phyloP scores from a whole-genome alignment of 1,140 invertebrate species.

The Drosophila triauraria region DNA sequence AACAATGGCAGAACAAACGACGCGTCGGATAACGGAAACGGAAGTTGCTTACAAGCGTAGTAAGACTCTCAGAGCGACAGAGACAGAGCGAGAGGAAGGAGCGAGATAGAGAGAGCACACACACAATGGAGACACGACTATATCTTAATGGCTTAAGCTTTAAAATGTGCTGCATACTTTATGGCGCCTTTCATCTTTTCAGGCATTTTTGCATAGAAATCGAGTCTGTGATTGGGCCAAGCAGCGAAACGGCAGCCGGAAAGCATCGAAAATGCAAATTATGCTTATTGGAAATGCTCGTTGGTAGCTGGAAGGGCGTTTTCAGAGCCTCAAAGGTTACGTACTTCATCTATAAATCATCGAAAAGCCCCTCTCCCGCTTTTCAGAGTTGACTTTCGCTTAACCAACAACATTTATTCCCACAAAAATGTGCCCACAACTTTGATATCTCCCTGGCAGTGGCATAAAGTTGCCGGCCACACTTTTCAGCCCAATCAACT shows the following conservation, averaged over 20 bases:
- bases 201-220: conserved; percentile 33
- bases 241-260: conserved; percentile 11
- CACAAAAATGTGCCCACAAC: conserved; percentile 29
- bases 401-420: conserved; percentile 6
- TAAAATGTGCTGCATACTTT: conserved; percentile 62
- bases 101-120: background rate
- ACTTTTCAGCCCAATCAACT: conserved; percentile 47
- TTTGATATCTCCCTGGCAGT: conserved; percentile 40
- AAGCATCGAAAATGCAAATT: conserved; percentile 44
- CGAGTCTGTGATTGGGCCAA: background rate
- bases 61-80: conserved; percentile 26
- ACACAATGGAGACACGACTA: conserved; percentile 13
- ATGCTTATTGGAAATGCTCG: conserved; percentile 37
- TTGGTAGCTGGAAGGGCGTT: background rate
- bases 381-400: conserved; percentile 21
- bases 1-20: conserved; percentile 71
- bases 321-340: conserved; percentile 7
- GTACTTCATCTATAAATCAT: conserved; percentile 29
- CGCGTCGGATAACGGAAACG: conserved; percentile 77
- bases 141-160: conserved; percentile 64
- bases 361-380: background rate
- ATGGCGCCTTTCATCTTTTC: conserved; percentile 43
- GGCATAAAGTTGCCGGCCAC: conserved; percentile 17
- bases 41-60: conserved; percentile 75
- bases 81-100: conserved; percentile 2